A percentile compares a stretch with the other conserved stretches of the same genome.
Evolutionary conservation across 2,113 vertebrate species (phyloP).

Genomic region (Lagopus muta): DNA sequence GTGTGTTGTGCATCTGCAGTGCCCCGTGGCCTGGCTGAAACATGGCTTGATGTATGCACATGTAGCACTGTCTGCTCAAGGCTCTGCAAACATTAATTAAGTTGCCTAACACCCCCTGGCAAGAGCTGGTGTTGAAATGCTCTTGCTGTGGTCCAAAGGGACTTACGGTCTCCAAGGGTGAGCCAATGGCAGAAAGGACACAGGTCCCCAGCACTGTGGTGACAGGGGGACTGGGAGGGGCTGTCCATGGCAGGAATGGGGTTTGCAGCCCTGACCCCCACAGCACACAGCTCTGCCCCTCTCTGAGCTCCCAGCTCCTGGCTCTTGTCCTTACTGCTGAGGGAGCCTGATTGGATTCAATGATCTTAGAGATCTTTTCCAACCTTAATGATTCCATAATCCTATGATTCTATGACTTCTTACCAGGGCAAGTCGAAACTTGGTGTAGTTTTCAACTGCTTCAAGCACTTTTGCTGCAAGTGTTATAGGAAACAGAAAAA

Average conservation of each 20-base stretch:
- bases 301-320: no score
- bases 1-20: not conserved
- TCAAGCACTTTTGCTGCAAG: slow-evolving; percentile 22
- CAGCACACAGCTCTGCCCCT: no score
- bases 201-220: accelerated
- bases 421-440: slow-evolving; percentile 25
- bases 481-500: slow-evolving; percentile 11
- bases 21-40: not conserved
- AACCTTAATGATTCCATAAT: no score
- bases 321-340: no score
- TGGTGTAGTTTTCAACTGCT: slow-evolving; percentile 31
- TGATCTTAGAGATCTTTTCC: no score
- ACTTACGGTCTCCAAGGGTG: not conserved
- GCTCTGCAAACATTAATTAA: slow-evolving; percentile 4
- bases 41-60: not conserved
- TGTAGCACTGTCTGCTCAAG: not conserved
- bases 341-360: no score
- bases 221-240: no score
- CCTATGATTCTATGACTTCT: not conserved
- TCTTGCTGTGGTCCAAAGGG: not conserved
- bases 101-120: not conserved
- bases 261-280: no score
- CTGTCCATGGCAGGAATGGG: no score
- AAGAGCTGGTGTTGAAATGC: not conserved
- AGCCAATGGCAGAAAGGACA: accelerated